phyloP scores from a whole-genome alignment of 2,888 invertebrate genomes.

The Drosophila silvestris region DNA sequence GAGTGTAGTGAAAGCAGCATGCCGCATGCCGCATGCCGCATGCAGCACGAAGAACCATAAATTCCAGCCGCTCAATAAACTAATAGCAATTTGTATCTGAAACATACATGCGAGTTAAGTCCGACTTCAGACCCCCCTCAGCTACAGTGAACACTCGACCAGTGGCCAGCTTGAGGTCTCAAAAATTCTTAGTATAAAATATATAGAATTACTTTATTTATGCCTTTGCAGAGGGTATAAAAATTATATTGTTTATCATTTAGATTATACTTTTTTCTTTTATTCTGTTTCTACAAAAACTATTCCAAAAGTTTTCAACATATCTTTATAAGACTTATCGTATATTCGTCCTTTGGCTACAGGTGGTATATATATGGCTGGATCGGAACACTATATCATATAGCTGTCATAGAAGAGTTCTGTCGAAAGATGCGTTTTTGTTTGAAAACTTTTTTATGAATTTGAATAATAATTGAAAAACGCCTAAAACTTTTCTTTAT shows the following conservation, averaged over 20 bases:
- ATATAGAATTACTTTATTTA: not conserved
- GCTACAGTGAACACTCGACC: not conserved
- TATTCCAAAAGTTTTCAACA: not conserved
- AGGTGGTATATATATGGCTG: not conserved
- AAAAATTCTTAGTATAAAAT: not conserved
- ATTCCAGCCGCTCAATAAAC: constrained; percentile 76
- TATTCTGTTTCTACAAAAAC: not conserved
- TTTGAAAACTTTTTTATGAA: not conserved
- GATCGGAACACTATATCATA: not conserved
- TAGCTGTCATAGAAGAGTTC: not conserved
- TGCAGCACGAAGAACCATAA: constrained; percentile 63
- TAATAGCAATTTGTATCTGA: constrained; percentile 78
- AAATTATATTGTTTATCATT: not conserved
- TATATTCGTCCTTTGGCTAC: not conserved
- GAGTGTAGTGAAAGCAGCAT: constrained; percentile 5
- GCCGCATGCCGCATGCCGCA: constrained; percentile 27
- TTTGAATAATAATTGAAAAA: too few relatives aligned
- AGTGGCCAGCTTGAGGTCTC: not conserved
- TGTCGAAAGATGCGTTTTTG: not conserved
- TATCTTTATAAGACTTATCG: not conserved
- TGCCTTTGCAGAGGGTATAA: not conserved
- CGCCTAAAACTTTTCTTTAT: not conserved
- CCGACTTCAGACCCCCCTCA: not conserved
- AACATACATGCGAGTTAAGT: constrained; percentile 53
- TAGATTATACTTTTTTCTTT: not conserved